Percentiles rank a stretch among this genome's conserved stretches.
These are phyloP conservation scores for Decapterus maruadsi DNA, from an alignment of 2,797 vertebrate genomes.

Conservation along the genomic window DNA sequence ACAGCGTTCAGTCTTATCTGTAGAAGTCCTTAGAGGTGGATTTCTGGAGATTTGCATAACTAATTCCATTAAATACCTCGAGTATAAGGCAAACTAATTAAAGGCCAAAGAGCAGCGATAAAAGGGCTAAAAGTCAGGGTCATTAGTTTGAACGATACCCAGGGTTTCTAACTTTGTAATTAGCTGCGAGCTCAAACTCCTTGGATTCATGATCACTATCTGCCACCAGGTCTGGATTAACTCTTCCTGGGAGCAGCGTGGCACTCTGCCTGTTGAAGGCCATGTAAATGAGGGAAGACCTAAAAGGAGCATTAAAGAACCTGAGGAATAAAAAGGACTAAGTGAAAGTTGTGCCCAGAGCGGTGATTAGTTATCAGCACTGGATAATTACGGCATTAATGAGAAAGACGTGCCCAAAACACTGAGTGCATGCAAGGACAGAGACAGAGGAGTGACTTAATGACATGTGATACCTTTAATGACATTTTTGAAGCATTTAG, in stretches of 20 bases:
- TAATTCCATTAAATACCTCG: slow-evolving; percentile 33
- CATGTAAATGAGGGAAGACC: slow-evolving; percentile 57
- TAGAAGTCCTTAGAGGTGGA: slow-evolving; percentile 14
- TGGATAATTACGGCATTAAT: slow-evolving; percentile 64
- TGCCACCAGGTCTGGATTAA: slow-evolving; percentile 52
- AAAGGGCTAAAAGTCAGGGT: slow-evolving; percentile 57
- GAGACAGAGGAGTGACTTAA: not conserved
- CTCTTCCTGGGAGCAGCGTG: slow-evolving; percentile 26
- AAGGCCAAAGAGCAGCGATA: slow-evolving; percentile 42
- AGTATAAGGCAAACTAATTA: slow-evolving; percentile 53
- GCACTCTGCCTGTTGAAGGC: slow-evolving; percentile 21
- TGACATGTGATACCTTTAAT: not conserved
- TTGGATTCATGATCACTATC: slow-evolving; percentile 44
- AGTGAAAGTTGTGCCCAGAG: slow-evolving; percentile 36
- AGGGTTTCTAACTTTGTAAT: slow-evolving; percentile 58
- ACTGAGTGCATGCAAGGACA: not conserved
- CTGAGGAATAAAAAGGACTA: slow-evolving; percentile 50
- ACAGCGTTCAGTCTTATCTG: slow-evolving; percentile 16
- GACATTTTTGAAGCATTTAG: not conserved
- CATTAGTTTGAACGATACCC: slow-evolving; percentile 56
- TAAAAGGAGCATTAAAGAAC: slow-evolving; percentile 41
- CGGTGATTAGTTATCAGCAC: slow-evolving; percentile 55
- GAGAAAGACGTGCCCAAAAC: slow-evolving; percentile 37
- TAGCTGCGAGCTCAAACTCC: slow-evolving; percentile 47
- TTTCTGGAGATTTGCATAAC: slow-evolving; percentile 36